Evolutionary conservation across 1,140 invertebrate genomes (phyloP).

Genomic region (Acromyrmex charruanus): DNA sequence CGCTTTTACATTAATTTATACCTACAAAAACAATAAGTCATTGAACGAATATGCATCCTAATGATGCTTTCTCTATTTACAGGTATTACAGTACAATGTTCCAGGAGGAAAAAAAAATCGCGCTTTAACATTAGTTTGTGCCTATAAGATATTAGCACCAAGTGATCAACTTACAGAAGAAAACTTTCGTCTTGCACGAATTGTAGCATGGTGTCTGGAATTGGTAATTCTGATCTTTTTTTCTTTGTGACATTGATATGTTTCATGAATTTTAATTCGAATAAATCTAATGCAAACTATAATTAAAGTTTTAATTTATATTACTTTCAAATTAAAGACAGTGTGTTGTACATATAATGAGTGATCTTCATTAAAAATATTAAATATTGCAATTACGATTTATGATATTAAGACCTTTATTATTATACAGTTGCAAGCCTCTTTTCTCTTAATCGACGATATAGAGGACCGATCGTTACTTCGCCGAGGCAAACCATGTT

Average conservation of each 20-base stretch:
- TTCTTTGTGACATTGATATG: conserved; percentile 16
- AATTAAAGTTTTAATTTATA: neutral
- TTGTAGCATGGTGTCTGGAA: conserved; percentile 98
- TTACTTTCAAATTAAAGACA: neutral
- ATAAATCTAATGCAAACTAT: conserved; percentile 10
- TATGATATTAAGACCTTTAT: conserved; percentile 13
- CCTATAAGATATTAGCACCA: conserved; percentile 92
- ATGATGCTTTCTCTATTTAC: neutral
- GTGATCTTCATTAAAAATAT: neutral
- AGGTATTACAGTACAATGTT: conserved; percentile 94
- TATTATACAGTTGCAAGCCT: conserved; percentile 89
- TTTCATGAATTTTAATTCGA: neutral
- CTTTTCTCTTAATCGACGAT: conserved; percentile 87
- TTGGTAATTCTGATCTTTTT: conserved; percentile 88
- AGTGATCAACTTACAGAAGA: conserved; percentile 90
- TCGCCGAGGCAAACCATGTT: conserved; percentile 90
- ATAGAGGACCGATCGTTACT: conserved; percentile 78
- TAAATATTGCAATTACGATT: neutral
- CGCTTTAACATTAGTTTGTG: conserved; percentile 92
- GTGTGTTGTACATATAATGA: neutral
- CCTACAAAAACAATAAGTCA: conserved; percentile 86
- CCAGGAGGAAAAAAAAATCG: conserved; percentile 93
- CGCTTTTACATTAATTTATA: conserved; percentile 92
- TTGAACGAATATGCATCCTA: too few relatives aligned
- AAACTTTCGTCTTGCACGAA: conserved; percentile 92